These are phyloP conservation scores for Torymus auratus DNA, from an alignment of 2,888 invertebrate genomes.

Conservation along the genomic window DNA sequence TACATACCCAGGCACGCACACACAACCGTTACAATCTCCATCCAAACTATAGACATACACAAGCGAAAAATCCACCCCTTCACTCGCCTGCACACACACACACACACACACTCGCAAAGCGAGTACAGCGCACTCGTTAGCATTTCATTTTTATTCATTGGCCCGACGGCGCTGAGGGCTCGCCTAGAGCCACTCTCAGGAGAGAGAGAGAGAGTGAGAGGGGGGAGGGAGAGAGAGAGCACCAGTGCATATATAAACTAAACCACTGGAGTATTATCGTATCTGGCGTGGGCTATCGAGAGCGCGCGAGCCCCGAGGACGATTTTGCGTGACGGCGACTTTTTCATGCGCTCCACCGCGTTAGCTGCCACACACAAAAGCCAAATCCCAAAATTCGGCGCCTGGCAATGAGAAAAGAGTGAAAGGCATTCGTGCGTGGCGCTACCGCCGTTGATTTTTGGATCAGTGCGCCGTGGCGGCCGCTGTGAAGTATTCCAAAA, in stretches of 20 bases:
- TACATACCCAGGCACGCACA: no score
- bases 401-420: no score
- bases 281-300: neutral
- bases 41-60: no score
- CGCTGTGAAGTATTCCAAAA: neutral
- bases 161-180: slow-evolving; percentile 54
- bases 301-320: slow-evolving; percentile 29
- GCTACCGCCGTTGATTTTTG: slow-evolving; percentile 3
- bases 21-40: no score
- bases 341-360: slow-evolving; percentile 27
- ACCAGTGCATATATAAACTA: slow-evolving; percentile 24
- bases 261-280: slow-evolving; percentile 52
- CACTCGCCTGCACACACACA: neutral
- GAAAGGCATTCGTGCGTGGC: neutral
- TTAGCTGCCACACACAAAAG: slow-evolving; percentile 10
- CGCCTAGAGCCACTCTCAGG: neutral
- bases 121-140: slow-evolving; percentile 64
- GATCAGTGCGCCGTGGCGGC: neutral
- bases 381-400: slow-evolving; percentile 34
- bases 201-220: no score
- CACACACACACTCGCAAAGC: neutral
- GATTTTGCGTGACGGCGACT: slow-evolving; percentile 30
- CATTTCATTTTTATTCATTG: slow-evolving; percentile 72
- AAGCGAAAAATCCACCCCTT: no score
- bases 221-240: no score